A percentile compares a stretch with the other conserved stretches of the same genome.
Evolutionary conservation across 2,888 invertebrate species (phyloP).

Genomic region (Torymus auratus): DNA sequence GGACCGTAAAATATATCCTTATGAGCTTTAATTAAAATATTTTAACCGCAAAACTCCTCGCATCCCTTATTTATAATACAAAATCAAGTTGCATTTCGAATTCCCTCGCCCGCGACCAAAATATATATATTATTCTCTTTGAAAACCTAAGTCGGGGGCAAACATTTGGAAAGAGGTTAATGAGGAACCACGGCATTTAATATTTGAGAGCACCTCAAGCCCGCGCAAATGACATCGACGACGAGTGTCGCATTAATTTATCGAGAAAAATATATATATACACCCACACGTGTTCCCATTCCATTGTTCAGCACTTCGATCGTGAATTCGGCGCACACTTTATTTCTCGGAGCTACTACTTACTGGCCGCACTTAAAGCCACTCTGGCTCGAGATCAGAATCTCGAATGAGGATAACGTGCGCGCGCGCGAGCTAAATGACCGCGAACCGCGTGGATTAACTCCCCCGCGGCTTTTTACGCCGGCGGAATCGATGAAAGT

Average conservation of each 20-base stretch:
- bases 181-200: constrained; percentile 5
- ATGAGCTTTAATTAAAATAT: too few species aligned
- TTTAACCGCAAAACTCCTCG: too few species aligned
- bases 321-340: constrained; percentile 8
- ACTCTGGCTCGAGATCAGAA: constrained; percentile 44
- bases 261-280: constrained; percentile 8
- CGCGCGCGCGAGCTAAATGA: constrained; percentile 4
- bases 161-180: constrained; percentile 1
- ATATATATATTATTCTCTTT: too few species aligned
- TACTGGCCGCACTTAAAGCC: constrained; percentile 13
- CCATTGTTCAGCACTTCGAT: constrained; percentile 19
- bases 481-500: constrained; percentile 29
- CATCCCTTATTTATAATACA: too few species aligned
- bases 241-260: constrained; percentile 18
- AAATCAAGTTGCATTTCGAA: too few species aligned
- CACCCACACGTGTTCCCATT: neutral
- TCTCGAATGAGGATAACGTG: constrained; percentile 30
- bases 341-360: neutral
- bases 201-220: neutral
- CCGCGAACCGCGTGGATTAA: constrained; percentile 8
- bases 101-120: too few species aligned
- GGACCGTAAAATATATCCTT: too few species aligned
- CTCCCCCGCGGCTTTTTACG: constrained; percentile 26
- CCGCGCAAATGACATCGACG: neutral
- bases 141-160: too few species aligned